Base-by-base conservation (phyloP, 2,888 invertebrate species). In the Nematopogon swammerdamellus region DNA sequence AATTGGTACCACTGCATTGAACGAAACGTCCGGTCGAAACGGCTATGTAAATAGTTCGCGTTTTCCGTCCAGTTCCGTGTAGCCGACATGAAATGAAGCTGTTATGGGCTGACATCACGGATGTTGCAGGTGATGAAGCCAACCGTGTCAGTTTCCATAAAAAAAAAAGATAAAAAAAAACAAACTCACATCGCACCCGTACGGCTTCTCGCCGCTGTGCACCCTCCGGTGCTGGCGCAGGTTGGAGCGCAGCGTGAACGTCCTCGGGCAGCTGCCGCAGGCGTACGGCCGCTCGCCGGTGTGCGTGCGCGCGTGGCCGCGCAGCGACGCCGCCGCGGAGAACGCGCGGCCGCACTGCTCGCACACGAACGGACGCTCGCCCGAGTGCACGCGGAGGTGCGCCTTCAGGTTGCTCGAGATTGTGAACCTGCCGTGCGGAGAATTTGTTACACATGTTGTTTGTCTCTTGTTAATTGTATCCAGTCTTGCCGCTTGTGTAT, bases 271-370 rank as follows among this genome's bases (percentile, higher is more conserved):
- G 8, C 25, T 14, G 17, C 25, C 8, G 25, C 50, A 50, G 11
- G 36, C 30, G 18, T 47, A 29, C 11, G 46, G 46, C 11, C 49
- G 47, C 1, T n/a, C n/a, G n/a, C n/a, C n/a, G n/a, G n/a, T n/a
- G n/a, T n/a, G n/a, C n/a, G n/a, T n/a, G n/a, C n/a, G 25, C 43
- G 6, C 18, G 47, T 50, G 50, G 16, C 42, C 48, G 1, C 48
- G 45, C 45, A 52, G 49, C 4, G 44, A 36, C 2, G 52, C 46
- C 8, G 16, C 45, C 8, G 49, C 11, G n/a, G 52, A 18, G 43
- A 45, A 44, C n/a, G 20, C 46, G 19, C 44, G 25, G 3, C 52
- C 52, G 48, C 52, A 52, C 11, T 14, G 18, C 43, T 50, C 50
- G 47, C 52, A 52, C 49, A 52, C 49, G 44, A 20, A 19, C 17